Evolutionary conservation across 2,888 invertebrate species (phyloP).

Genomic region (Apodemia zela): DNA sequence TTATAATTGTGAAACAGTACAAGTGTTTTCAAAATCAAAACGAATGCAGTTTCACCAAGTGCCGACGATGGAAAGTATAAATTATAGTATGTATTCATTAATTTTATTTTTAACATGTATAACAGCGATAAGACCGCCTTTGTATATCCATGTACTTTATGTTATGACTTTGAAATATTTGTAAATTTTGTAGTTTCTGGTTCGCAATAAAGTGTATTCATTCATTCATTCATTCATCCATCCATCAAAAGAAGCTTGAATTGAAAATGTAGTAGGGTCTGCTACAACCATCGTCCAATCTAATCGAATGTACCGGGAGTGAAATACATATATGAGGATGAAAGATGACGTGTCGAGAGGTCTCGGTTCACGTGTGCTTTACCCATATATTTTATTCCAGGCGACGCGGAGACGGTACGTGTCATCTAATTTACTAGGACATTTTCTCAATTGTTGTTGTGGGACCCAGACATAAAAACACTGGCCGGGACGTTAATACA

Average conservation of each 20-base stretch:
- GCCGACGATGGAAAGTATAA: no score
- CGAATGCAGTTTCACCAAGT: no score
- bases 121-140: no score
- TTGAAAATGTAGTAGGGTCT: constrained; percentile 34
- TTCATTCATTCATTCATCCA: no score
- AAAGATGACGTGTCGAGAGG: constrained; percentile 42
- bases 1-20: no score
- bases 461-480: background rate
- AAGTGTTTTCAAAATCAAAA: no score
- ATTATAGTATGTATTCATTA: no score
- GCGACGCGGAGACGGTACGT: constrained; percentile 28
- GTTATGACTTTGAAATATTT: no score
- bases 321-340: constrained; percentile 39
- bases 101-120: background rate
- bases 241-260: constrained; percentile 34
- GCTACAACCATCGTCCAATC: constrained; percentile 40
- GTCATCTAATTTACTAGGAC: constrained; percentile 32
- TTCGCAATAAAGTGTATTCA: no score
- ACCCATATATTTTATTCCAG: constrained; percentile 38
- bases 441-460: constrained; percentile 5
- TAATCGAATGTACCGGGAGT: constrained; percentile 40
- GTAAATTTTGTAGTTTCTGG: no score
- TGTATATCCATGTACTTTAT: no score
- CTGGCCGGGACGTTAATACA: background rate
- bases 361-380: constrained; percentile 34